Percentiles rank a stretch among this genome's conserved stretches.
These are phyloP conservation scores for Stramonita haemastoma DNA, from an alignment of 2,888 invertebrate genomes.

Conservation along the genomic window DNA sequence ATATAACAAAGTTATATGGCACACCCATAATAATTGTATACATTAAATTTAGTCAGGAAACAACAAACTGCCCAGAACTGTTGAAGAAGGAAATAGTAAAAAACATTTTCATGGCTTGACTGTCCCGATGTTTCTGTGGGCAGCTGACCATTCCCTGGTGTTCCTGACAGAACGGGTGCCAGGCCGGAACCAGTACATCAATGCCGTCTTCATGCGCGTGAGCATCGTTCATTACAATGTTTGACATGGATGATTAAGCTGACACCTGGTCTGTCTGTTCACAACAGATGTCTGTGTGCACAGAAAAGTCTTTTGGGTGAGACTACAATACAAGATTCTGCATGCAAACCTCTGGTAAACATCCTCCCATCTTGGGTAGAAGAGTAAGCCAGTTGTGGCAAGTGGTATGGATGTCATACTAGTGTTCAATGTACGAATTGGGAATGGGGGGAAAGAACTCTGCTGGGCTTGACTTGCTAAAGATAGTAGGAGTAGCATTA, in stretches of 20 bases:
- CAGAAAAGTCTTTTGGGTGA: too few relatives aligned
- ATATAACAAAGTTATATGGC: too few relatives aligned
- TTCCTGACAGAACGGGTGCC: slow-evolving; percentile 15
- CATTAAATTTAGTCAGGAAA: not conserved
- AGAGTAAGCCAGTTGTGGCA: too few relatives aligned
- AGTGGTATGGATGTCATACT: too few relatives aligned
- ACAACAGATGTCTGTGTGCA: not conserved
- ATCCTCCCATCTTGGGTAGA: too few relatives aligned
- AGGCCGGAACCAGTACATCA: slow-evolving; percentile 31
- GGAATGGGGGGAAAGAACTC: too few relatives aligned
- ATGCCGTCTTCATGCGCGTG: slow-evolving; percentile 32
- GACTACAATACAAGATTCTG: too few relatives aligned
- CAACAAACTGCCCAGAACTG: not conserved
- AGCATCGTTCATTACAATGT: not conserved
- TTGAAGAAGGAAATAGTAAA: not conserved
- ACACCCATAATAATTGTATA: not conserved
- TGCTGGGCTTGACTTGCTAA: too few relatives aligned
- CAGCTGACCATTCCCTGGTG: slow-evolving; percentile 12
- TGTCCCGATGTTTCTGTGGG: not conserved
- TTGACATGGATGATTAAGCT: not conserved
- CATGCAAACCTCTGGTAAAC: too few relatives aligned
- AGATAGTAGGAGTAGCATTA: too few relatives aligned
- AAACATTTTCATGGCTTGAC: not conserved
- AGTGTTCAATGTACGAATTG: too few relatives aligned
- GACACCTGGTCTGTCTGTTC: not conserved